These are phyloP conservation scores for Cheilosia urbana DNA, from an alignment of 2,888 invertebrate species.

Conservation along the genomic window DNA sequence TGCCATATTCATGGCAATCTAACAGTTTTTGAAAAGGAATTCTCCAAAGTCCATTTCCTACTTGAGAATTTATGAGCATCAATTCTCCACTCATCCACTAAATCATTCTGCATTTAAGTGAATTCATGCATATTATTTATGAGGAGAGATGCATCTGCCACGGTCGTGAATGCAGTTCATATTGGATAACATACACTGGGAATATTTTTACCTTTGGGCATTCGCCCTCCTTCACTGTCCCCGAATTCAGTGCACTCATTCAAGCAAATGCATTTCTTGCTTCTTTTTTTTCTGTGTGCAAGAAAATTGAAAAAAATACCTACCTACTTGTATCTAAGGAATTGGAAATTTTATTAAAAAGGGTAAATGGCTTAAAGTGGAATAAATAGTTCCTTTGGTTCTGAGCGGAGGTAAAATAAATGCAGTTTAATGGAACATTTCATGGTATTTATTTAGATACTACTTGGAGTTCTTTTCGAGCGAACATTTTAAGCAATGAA, in stretches of 20 bases:
- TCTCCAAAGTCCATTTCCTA: constrained; percentile 9
- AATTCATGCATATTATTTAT: constrained; percentile 71
- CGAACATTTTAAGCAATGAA: neutral
- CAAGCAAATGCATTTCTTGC: constrained; percentile 40
- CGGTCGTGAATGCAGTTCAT: constrained; percentile 15
- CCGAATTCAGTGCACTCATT: constrained; percentile 44
- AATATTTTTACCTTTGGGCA: constrained; percentile 49
- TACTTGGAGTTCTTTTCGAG: neutral
- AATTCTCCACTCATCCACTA: constrained; percentile 70
- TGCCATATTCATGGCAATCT: constrained; percentile 3
- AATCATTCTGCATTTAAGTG: constrained; percentile 70
- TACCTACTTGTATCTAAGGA: constrained; percentile 49
- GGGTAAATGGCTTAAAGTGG: constrained; percentile 52
- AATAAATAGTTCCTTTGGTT: constrained; percentile 52
- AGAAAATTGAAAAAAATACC: neutral
- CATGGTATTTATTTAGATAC: neutral
- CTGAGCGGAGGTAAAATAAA: constrained; percentile 22
- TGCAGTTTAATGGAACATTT: constrained; percentile 37
- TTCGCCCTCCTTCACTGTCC: constrained; percentile 12
- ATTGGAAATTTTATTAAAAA: constrained; percentile 58
- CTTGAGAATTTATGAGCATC: constrained; percentile 41
- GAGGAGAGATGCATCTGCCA: constrained; percentile 67
- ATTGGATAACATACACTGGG: constrained; percentile 41
- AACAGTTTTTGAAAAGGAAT: constrained; percentile 6
- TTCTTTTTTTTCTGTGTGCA: neutral